Conservation (phyloP, 2,113 vertebrate genomes). For the Zosterops borbonicus region DNA sequence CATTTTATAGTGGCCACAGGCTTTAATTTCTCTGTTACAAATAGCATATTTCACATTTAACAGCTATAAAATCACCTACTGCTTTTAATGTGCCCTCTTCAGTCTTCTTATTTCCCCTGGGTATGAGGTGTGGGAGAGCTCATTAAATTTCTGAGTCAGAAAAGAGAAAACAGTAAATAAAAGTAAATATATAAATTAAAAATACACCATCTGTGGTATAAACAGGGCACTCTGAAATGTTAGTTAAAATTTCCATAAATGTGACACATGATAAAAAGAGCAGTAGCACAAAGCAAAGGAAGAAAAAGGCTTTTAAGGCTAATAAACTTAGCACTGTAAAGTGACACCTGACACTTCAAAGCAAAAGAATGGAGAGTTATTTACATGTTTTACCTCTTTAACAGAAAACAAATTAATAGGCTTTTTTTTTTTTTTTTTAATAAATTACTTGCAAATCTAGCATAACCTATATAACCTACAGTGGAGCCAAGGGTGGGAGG, state of each 20-base stretch:
- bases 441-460: slow-evolving; percentile 14
- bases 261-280: slow-evolving; percentile 55
- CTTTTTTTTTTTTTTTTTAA: slow-evolving; percentile 32
- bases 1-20: neutral
- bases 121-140: neutral
- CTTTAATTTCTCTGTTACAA: neutral
- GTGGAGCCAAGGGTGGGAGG: neutral
- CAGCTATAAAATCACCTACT: neutral
- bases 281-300: slow-evolving; percentile 24
- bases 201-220: slow-evolving; percentile 20
- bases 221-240: neutral
- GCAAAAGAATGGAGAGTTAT: neutral
- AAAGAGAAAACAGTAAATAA: slow-evolving; percentile 31
- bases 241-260: slow-evolving; percentile 32
- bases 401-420: neutral
- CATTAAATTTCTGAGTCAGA: neutral
- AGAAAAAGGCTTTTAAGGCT: slow-evolving; percentile 1
- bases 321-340: slow-evolving; percentile 17
- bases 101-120: neutral
- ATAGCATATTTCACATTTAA: neutral
- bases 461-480: neutral
- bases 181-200: slow-evolving; percentile 10
- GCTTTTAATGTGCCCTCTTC: neutral
- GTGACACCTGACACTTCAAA: slow-evolving; percentile 40
- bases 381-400: neutral